A percentile compares a stretch with the other conserved stretches of the same genome.
These are phyloP conservation scores for Caradrina kadenii DNA, from an alignment of 2,888 invertebrate genomes.

Conservation along the genomic window DNA sequence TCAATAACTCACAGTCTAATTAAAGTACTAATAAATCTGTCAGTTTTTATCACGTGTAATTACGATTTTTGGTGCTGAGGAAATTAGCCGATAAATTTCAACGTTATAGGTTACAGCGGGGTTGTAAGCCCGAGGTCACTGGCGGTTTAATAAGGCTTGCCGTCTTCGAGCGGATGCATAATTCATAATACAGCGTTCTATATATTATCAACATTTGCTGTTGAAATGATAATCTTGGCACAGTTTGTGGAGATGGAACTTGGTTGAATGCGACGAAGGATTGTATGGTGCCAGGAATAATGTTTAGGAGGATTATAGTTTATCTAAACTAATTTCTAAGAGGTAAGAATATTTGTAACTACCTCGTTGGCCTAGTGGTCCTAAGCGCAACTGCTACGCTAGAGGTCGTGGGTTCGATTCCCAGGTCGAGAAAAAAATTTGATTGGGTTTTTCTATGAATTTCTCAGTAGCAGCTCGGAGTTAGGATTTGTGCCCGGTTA, in stretches of 20 bases:
- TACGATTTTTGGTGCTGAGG: slow-evolving; percentile 57
- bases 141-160: slow-evolving; percentile 59
- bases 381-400: too few relatives aligned
- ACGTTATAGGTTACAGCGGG: slow-evolving; percentile 53
- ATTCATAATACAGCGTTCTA: slow-evolving; percentile 59
- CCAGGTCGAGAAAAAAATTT: too few relatives aligned
- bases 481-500: too few relatives aligned
- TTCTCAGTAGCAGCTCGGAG: too few relatives aligned
- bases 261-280: neutral
- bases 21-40: slow-evolving; percentile 57
- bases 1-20: slow-evolving; percentile 37
- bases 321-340: neutral
- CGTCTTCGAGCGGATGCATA: slow-evolving; percentile 57
- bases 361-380: too few relatives aligned
- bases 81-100: slow-evolving; percentile 66
- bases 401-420: too few relatives aligned
- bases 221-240: slow-evolving; percentile 50
- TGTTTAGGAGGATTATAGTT: neutral
- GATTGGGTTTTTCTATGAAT: too few relatives aligned
- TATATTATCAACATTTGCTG: slow-evolving; percentile 46
- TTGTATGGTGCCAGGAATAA: neutral
- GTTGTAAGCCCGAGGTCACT: slow-evolving; percentile 46
- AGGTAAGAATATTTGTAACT: too few relatives aligned
- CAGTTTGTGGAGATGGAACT: slow-evolving; percentile 12
- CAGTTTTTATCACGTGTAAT: slow-evolving; percentile 59